A percentile compares a stretch with the other conserved stretches of the same genome.
Conservation (phyloP, 2,797 vertebrate species). For the Astyanax mexicanus region DNA sequence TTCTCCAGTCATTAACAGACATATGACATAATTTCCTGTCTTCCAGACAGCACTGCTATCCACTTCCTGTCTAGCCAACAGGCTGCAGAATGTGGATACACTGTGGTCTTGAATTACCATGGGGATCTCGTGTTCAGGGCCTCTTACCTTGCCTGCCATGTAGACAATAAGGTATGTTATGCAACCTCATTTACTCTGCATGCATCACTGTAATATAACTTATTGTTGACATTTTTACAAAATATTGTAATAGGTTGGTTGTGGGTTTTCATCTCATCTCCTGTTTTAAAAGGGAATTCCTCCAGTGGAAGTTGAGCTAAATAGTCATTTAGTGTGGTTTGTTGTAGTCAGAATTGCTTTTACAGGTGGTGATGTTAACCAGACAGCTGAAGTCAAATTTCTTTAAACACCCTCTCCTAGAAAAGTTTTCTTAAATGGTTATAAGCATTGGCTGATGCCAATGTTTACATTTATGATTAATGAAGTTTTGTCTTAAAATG, state of each 20-base stretch:
- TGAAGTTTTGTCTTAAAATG: too few species aligned
- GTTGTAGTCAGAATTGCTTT: too few species aligned
- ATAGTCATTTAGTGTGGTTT: too few species aligned
- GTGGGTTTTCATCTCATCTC: background rate
- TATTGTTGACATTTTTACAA: background rate
- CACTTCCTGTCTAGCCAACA: constrained; percentile 58
- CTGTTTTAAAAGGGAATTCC: too few species aligned
- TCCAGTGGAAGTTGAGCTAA: too few species aligned
- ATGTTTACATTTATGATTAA: too few species aligned
- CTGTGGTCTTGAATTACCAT: constrained; percentile 42
- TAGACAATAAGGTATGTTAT: constrained; percentile 62
- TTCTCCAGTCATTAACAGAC: constrained; percentile 1
- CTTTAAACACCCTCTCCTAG: too few species aligned
- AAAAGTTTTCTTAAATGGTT: too few species aligned
- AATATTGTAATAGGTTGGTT: background rate
- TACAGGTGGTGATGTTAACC: too few species aligned
- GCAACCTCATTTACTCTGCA: background rate
- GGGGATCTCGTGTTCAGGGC: constrained; percentile 71
- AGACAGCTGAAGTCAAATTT: too few species aligned
- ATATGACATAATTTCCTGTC: constrained; percentile 32
- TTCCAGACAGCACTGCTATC: constrained; percentile 60
- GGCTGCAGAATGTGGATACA: constrained; percentile 72
- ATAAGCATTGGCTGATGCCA: too few species aligned
- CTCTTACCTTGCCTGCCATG: constrained; percentile 74
- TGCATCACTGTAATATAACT: background rate